These are phyloP conservation scores for Zootoca vivipara DNA, from an alignment of 2,113 vertebrate species.

Conservation along the genomic window DNA sequence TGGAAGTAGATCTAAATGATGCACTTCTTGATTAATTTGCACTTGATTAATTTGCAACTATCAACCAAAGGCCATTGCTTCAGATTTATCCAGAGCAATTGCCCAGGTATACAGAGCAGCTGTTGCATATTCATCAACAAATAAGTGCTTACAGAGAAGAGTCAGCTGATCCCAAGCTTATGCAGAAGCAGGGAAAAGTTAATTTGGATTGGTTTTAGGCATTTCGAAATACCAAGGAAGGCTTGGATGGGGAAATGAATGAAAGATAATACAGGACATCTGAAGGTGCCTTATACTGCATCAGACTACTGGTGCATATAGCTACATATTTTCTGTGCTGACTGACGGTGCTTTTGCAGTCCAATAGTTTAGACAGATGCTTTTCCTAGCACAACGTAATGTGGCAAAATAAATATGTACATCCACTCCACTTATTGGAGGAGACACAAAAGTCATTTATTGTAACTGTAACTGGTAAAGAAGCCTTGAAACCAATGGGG, in stretches of 20 bases:
- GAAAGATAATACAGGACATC: not conserved
- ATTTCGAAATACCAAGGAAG: not conserved
- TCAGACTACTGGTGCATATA: too few species aligned
- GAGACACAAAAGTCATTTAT: not conserved
- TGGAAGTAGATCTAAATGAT: not conserved
- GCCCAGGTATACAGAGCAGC: not conserved
- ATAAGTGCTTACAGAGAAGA: not conserved
- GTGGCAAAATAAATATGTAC: not conserved
- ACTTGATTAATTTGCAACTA: conserved; percentile 2
- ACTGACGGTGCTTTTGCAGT: not conserved
- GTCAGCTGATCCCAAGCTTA: not conserved
- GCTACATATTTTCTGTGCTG: not conserved
- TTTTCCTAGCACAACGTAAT: not conserved
- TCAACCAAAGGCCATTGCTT: conserved; percentile 15
- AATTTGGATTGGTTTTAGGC: not conserved
- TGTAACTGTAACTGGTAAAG: not conserved
- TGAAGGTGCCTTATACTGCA: not conserved
- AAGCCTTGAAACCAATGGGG: not conserved
- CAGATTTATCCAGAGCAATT: conserved; percentile 10
- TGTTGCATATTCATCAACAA: conserved; percentile 6
- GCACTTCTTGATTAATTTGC: not conserved
- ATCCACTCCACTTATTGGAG: not conserved
- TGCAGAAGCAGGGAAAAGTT: not conserved
- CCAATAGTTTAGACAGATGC: not conserved
- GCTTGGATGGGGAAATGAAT: not conserved